Evolutionary conservation across 2,113 vertebrate genomes (phyloP), one percentile per base, ranked within the genome.

Genomic region (Odontesthes bonariensis): DNA sequence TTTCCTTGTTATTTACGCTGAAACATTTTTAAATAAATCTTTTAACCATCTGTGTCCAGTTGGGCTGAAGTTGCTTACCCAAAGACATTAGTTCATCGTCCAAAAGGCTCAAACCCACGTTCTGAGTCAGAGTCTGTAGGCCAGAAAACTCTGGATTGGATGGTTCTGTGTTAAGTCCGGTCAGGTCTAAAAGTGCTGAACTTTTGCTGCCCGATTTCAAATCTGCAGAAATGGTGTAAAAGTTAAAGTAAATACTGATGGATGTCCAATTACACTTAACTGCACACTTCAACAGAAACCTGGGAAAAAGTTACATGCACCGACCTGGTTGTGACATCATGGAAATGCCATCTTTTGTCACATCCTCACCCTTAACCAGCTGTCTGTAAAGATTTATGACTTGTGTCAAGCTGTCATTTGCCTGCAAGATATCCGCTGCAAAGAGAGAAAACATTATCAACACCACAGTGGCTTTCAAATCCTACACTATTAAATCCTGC

Each of bases 1-100:
- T 56, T 35, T 38, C 1, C 12, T 22, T n/a, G 33, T 40, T 40
- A 40, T 22, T n/a, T 0, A 72, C 11, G 33, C 9, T 33, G 12
- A 63, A 23, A 0, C n/a, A 0, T n/a, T 51, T 60, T 61, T 6
- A 53, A 27, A 19, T 9, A 4, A 57, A 17, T 8, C 6, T 19
- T 31, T 1, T 32, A 64, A 49, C 13, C 32, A 27, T 51, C 2
- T 64, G 59, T 16, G 16, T 19, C 38, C 17, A 31, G 19, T 54
- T 52, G 8, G 3, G 19, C 14, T 49, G 17, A 49, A 49, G 5
- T 23, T 82, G 62, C 70, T 87, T 83, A 94, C 97, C 97, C 82
- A 99, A 92, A 59, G 97, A 97, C 97, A 99, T 98, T 66, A 99
- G 96, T 69, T 99, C 97, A 55, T 99, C 97, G 12, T 99, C 97